A percentile compares a stretch with the other conserved stretches of the same genome.
These are phyloP conservation scores for Branchinecta lindahli DNA, from an alignment of 1,140 invertebrate species.

Conservation along the genomic window DNA sequence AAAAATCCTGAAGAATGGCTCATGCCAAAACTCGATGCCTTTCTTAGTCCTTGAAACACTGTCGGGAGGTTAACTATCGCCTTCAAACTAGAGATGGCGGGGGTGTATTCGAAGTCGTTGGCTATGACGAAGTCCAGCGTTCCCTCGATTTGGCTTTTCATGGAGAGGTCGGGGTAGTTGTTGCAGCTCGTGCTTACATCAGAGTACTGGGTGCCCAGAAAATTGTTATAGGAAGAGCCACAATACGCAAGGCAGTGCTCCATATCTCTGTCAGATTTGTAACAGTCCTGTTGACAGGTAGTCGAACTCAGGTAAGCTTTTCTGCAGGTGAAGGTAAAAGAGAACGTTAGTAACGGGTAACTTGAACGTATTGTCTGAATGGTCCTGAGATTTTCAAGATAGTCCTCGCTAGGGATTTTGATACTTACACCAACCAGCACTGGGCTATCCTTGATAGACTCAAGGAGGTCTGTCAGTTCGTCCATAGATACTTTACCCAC, in stretches of 20 bases:
- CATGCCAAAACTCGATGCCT: background rate
- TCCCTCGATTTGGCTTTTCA: background rate
- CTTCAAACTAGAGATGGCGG: background rate
- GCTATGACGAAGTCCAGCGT: background rate
- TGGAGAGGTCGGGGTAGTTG: background rate
- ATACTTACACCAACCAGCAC: background rate
- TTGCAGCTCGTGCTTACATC: background rate
- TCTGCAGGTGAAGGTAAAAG: no score
- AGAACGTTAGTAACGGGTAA: no score
- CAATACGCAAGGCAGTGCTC: background rate
- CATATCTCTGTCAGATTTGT: background rate
- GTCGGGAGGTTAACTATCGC: background rate
- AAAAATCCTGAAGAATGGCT: background rate
- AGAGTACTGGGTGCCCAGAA: background rate
- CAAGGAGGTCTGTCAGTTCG: background rate
- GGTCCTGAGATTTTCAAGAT: no score
- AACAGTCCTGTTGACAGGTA: no score
- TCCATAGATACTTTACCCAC: background rate
- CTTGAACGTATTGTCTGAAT: no score
- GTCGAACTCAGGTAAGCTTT: no score
- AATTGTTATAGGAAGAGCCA: background rate
- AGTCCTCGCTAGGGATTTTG: background rate
- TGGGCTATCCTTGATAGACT: background rate
- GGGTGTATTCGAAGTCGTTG: background rate
- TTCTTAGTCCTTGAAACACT: background rate